These are phyloP conservation scores for Phaonia tiefii DNA, from an alignment of 2,888 invertebrate species.

Conservation along the genomic window DNA sequence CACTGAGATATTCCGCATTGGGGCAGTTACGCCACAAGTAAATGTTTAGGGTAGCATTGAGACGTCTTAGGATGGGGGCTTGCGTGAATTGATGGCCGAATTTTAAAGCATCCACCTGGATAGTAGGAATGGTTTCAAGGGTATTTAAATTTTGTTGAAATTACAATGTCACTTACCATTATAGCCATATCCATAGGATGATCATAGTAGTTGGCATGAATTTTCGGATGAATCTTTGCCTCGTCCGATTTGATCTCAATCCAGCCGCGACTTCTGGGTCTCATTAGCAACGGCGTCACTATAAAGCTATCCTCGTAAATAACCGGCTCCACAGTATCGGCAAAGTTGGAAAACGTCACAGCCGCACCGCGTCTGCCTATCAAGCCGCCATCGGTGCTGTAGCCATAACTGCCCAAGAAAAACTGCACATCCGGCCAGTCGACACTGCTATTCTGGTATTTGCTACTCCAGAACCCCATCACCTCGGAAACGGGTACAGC, in stretches of 20 bases:
- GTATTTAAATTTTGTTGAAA: neutral
- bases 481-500: constrained; percentile 90
- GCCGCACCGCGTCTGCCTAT: constrained; percentile 87
- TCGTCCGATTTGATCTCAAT: constrained; percentile 85
- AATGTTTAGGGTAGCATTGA: constrained; percentile 85
- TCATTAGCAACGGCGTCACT: constrained; percentile 85
- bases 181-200: constrained; percentile 87
- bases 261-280: constrained; percentile 87
- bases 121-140: constrained; percentile 16
- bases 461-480: constrained; percentile 89
- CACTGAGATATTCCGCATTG: constrained; percentile 84
- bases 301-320: constrained; percentile 86
- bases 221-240: constrained; percentile 88
- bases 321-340: constrained; percentile 86
- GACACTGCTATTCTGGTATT: constrained; percentile 84
- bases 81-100: constrained; percentile 84
- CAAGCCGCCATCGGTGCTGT: constrained; percentile 89
- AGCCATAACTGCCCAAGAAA: constrained; percentile 88
- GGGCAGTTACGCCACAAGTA: constrained; percentile 86
- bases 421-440: constrained; percentile 91
- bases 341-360: constrained; percentile 85
- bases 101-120: constrained; percentile 88
- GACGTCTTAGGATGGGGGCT: constrained; percentile 83
- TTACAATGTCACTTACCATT: constrained; percentile 83
- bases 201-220: constrained; percentile 92